Evolutionary conservation across 2,888 invertebrate species (phyloP), one percentile per base, ranked within the genome.

Genomic region (Nebria salina): DNA sequence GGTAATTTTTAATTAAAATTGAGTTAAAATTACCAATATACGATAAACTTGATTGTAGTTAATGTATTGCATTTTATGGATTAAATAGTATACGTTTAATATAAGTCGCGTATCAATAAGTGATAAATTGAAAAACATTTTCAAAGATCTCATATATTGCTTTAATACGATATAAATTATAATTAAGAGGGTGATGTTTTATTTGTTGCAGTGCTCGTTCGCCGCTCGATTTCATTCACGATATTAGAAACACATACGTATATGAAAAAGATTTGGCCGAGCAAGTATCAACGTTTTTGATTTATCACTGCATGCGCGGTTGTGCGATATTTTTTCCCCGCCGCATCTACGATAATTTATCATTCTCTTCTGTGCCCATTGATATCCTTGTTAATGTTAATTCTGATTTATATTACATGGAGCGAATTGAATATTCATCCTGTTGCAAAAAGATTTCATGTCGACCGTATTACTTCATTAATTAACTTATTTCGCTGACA

Each of bases 371-470:
- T 70, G 64, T 80, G 70, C 70, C 72, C 75, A 80, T 75, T 80
- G 80, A 80, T 80, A 80, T 80, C 75, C 80, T 80, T 80, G 80
- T 80, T 80, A 80, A 80, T 75, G 80, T 80, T 80, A 80, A 80
- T 80, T 80, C 80, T 80, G 80, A 80, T 80, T 80, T 80, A 80
- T 80, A 80, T 80, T 75, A 80, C 80, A 75, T 75, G 80, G 34
- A 15, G 80, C 73, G 80, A 80, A 80, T 80, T 80, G 80, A 80
- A 80, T 80, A 80, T 80, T 80, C 80, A 80, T 80, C 70, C 75
- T 80, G 80, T 80, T 80, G 80, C 80, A 66, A 54, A 20, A 72
- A 41, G 80, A 75, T 80, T 80, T 80, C 80, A 75, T 68, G 79
- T 74, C 75, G 75, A 64, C 34, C 65, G 75, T 75, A 80, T 80